A percentile compares a stretch with the other conserved stretches of the same genome.
phyloP scores from a whole-genome alignment of 2,797 vertebrate species.

The Euthynnus affinis region DNA sequence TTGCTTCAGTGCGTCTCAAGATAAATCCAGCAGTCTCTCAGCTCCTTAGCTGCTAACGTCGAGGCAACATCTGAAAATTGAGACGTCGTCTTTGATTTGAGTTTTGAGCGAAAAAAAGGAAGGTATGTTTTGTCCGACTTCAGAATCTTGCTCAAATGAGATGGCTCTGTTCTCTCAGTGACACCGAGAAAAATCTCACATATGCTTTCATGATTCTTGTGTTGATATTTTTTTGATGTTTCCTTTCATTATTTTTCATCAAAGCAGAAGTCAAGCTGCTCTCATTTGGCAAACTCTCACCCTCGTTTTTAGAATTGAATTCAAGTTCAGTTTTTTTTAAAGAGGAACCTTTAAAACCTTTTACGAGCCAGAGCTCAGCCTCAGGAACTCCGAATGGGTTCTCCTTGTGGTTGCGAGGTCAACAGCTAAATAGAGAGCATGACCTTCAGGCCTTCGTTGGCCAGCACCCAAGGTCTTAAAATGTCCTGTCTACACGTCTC shows the following conservation, averaged over 20 bases:
- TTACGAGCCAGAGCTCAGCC: not conserved
- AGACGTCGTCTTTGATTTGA: slow-evolving; percentile 47
- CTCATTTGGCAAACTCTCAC: not conserved
- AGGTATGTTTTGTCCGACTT: slow-evolving; percentile 18
- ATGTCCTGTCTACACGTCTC: not conserved
- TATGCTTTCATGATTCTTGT: not conserved
- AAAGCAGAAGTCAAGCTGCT: not conserved
- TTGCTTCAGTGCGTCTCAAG: slow-evolving; percentile 24
- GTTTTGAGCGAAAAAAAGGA: slow-evolving; percentile 22
- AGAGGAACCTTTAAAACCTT: not conserved
- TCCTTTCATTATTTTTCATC: not conserved
- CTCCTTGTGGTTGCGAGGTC: slow-evolving; percentile 7
- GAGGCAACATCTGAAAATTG: slow-evolving; percentile 29
- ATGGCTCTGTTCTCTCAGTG: not conserved
- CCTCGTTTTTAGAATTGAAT: not conserved
- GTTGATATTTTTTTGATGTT: not conserved
- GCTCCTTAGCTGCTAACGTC: slow-evolving; percentile 42
- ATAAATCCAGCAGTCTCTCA: slow-evolving; percentile 51
- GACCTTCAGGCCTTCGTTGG: not conserved
- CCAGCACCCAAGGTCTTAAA: not conserved
- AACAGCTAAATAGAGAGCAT: slow-evolving; percentile 4
- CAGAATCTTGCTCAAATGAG: slow-evolving; percentile 7
- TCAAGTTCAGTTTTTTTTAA: too few species aligned
- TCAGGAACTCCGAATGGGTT: not conserved
- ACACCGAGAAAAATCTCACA: not conserved